Percentiles rank a stretch among this genome's conserved stretches.
phyloP scores from a whole-genome alignment of 2,113 vertebrate genomes.

The Leuciscus idus region DNA sequence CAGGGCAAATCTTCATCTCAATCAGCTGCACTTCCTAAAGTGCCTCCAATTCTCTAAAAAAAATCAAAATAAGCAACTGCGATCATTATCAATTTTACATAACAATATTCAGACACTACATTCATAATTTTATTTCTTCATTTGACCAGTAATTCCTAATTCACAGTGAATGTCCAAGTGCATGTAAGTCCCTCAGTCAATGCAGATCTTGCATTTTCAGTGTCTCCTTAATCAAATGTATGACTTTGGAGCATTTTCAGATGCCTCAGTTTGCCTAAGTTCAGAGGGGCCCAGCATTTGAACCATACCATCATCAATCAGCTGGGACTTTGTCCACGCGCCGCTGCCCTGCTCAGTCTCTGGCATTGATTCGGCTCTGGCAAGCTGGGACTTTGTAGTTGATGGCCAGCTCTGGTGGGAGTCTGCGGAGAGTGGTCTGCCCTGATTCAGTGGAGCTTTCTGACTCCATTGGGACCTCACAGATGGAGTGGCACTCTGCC shows the following conservation, averaged over 20 bases:
- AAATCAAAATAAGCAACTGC: too few species aligned
- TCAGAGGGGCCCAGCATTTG: slow-evolving; percentile 46
- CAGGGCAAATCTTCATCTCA: background rate
- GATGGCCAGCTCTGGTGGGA: slow-evolving; percentile 41
- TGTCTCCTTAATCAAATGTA: slow-evolving; percentile 59
- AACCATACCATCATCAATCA: slow-evolving; percentile 56
- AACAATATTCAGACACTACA: background rate
- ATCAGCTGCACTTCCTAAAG: background rate
- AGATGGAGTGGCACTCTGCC: slow-evolving; percentile 3
- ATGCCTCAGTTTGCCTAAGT: slow-evolving; percentile 27
- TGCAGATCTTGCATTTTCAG: background rate
- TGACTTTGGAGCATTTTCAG: slow-evolving; percentile 61
- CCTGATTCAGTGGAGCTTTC: slow-evolving; percentile 1
- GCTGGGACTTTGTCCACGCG: slow-evolving; percentile 67
- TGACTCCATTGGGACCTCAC: slow-evolving; percentile 40
- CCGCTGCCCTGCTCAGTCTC: slow-evolving; percentile 61
- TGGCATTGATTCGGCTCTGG: slow-evolving; percentile 5
- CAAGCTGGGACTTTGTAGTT: slow-evolving; percentile 49
- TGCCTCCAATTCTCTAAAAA: background rate
- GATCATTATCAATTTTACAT: background rate
- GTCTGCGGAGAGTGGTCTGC: slow-evolving; percentile 12
- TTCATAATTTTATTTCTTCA: background rate
- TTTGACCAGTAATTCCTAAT: background rate
- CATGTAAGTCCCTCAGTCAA: background rate
- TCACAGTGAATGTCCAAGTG: slow-evolving; percentile 32